Evolutionary conservation across 2,888 invertebrate genomes (phyloP).

Genomic region (Lepidocyrtoides sp.): DNA sequence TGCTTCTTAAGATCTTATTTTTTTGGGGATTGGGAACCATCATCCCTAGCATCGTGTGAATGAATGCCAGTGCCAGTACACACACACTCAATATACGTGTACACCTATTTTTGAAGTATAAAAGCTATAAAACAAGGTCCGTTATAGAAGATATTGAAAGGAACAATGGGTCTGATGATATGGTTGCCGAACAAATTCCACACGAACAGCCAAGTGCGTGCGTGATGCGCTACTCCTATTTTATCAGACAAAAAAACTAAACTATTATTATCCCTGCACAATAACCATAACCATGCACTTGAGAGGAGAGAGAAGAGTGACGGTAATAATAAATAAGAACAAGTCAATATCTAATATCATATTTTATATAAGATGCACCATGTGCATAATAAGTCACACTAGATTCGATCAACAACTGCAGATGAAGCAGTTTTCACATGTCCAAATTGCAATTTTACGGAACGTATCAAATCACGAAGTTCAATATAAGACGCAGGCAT

Average conservation of each 20-base stretch:
- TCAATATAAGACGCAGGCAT: neutral
- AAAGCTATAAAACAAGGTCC: conserved; percentile 58
- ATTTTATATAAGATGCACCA: neutral
- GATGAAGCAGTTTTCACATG: neutral
- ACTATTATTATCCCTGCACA: conserved; percentile 51
- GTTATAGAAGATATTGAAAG: conserved; percentile 51
- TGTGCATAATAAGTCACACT: neutral
- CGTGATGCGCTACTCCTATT: conserved; percentile 60
- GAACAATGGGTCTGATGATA: conserved; percentile 72
- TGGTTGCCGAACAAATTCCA: conserved; percentile 74
- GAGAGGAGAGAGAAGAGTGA: conserved; percentile 21
- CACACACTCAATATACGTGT: neutral
- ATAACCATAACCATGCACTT: conserved; percentile 29
- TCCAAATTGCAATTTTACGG: neutral
- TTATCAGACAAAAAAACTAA: conserved; percentile 21
- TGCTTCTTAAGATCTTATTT: neutral
- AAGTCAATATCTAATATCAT: neutral
- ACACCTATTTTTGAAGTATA: conserved; percentile 8
- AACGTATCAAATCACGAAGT: conserved; percentile 10
- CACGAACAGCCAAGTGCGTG: conserved; percentile 71
- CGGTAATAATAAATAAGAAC: conserved; percentile 25
- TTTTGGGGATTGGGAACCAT: conserved; percentile 28
- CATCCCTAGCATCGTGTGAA: neutral
- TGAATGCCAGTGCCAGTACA: neutral
- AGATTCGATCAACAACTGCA: neutral